phyloP scores from a whole-genome alignment of 2,797 vertebrate genomes.

The Hydrophis major region DNA sequence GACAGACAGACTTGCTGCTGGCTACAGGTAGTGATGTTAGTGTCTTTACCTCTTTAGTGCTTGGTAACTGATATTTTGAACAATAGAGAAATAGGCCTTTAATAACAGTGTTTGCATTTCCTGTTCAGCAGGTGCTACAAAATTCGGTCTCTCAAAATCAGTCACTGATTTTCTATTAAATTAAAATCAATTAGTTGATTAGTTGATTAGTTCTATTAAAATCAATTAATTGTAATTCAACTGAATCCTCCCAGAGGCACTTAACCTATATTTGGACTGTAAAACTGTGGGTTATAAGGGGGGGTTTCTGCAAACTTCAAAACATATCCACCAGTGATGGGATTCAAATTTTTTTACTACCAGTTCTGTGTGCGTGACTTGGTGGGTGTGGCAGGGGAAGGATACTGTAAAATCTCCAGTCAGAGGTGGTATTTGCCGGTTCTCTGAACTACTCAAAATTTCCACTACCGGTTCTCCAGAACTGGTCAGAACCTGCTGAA shows the following conservation, averaged over 20 bases:
- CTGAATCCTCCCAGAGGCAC: not conserved
- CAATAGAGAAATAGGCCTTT: slow-evolving; percentile 2
- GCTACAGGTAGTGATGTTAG: slow-evolving; percentile 36
- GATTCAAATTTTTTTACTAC: too few species aligned
- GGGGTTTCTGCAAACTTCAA: not conserved
- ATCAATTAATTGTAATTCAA: not conserved
- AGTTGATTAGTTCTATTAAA: not conserved
- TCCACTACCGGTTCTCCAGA: too few species aligned
- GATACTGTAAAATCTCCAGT: too few species aligned
- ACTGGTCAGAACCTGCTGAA: too few species aligned
- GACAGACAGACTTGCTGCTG: slow-evolving; percentile 17
- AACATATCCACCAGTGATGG: not conserved
- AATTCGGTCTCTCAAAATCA: slow-evolving; percentile 3
- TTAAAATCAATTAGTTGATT: not conserved
- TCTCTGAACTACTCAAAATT: too few species aligned
- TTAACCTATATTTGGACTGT: not conserved
- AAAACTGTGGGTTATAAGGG: not conserved
- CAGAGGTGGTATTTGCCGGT: too few species aligned
- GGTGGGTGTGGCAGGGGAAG: too few species aligned
- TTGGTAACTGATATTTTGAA: slow-evolving; percentile 51
- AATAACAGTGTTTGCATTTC: not conserved
- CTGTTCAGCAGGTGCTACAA: not conserved
- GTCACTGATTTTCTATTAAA: not conserved
- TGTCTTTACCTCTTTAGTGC: slow-evolving; percentile 49
- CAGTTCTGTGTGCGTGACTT: too few species aligned